A percentile compares a stretch with the other conserved stretches of the same genome.
Evolutionary conservation across 2,888 invertebrate species (phyloP).

Genomic region (Germaria angustata): DNA sequence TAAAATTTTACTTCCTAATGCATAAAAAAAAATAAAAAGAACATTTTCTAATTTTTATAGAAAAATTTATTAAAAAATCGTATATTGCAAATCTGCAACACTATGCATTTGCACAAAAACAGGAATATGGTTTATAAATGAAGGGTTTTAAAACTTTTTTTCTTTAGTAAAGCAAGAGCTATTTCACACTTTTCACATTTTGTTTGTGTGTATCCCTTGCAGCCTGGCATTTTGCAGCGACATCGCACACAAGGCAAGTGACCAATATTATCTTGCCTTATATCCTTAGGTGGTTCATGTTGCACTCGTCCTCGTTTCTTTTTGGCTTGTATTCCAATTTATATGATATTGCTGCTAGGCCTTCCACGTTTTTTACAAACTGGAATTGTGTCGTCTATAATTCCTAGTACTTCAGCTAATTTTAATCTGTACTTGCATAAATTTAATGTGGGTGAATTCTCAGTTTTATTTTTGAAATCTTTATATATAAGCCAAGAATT

Average conservation of each 20-base stretch:
- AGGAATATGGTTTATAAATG: neutral
- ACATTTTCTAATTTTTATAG: neutral
- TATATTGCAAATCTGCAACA: slow-evolving; percentile 9
- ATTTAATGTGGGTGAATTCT: no score
- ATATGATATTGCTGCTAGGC: neutral
- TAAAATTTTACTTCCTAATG: slow-evolving; percentile 9
- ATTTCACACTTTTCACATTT: slow-evolving; percentile 4
- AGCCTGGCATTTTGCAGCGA: slow-evolving; percentile 8
- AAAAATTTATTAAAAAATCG: slow-evolving; percentile 4
- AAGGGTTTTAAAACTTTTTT: neutral
- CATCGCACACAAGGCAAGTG: neutral
- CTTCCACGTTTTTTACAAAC: neutral
- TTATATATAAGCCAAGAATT: slow-evolving; percentile 19
- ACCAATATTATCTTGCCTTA: neutral
- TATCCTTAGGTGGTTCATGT: slow-evolving; percentile 1
- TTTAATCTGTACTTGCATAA: neutral
- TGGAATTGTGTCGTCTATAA: neutral
- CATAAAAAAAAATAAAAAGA: neutral
- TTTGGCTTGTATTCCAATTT: neutral
- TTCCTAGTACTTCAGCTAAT: neutral
- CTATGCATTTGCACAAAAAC: neutral
- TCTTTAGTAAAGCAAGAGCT: slow-evolving; percentile 7
- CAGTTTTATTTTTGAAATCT: no score
- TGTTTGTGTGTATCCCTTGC: slow-evolving; percentile 6
- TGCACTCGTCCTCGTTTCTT: neutral